Percentiles rank a stretch among this genome's conserved stretches.
These are phyloP conservation scores for Ianthella basta DNA, from an alignment of 37 sponge, comb jelly and placozoan genomes.

Conservation along the genomic window DNA sequence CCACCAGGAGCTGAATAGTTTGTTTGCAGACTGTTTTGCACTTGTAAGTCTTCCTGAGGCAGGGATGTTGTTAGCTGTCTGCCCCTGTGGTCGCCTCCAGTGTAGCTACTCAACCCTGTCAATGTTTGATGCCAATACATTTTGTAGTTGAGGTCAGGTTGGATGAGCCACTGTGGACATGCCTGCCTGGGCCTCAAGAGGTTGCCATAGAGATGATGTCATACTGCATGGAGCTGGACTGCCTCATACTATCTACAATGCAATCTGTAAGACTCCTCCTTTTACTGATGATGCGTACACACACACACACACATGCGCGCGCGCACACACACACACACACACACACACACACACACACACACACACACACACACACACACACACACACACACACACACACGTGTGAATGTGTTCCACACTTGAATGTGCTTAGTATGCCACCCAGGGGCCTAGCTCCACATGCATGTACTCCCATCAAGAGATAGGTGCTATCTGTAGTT, in stretches of 20 bases:
- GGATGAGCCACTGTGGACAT: conserved; percentile 77
- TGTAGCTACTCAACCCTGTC: too few relatives aligned
- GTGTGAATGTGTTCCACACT: too few relatives aligned
- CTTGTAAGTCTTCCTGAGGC: too few relatives aligned
- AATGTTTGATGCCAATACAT: neutral
- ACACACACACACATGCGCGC: conserved; percentile 18
- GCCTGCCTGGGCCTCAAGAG: conserved; percentile 43
- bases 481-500: too few relatives aligned
- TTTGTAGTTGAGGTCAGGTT: conserved; percentile 58
- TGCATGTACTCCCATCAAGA: too few relatives aligned
- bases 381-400: conserved; percentile 28
- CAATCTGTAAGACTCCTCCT: neutral
- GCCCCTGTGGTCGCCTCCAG: too few relatives aligned
- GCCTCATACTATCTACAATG: conserved; percentile 39
- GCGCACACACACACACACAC: conserved; percentile 24
- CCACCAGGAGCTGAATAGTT: too few relatives aligned
- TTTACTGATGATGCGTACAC: neutral
- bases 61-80: too few relatives aligned
- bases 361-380: conserved; percentile 26
- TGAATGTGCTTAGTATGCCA: neutral
- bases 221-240: conserved; percentile 74
- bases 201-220: conserved; percentile 67
- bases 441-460: too few relatives aligned
- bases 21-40: too few relatives aligned
- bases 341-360: conserved; percentile 1